These are phyloP conservation scores for Unio pictorum DNA, from an alignment of 2,888 invertebrate species.

Conservation along the genomic window DNA sequence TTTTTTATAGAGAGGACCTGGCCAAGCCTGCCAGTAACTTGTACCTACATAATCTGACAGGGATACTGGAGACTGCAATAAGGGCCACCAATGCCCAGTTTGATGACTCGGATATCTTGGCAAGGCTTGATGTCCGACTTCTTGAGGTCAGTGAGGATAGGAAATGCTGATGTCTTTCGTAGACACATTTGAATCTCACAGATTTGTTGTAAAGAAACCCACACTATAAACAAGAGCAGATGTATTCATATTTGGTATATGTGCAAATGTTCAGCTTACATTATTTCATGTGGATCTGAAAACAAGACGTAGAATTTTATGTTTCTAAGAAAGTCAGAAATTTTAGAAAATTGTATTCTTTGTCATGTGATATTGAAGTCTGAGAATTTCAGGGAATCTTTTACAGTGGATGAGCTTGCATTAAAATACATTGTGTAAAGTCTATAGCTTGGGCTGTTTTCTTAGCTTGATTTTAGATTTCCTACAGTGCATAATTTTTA, in stretches of 20 bases:
- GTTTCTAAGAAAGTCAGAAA: no score
- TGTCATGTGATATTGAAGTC: no score
- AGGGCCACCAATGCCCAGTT: conserved; percentile 94
- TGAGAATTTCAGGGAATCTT: no score
- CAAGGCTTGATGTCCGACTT: conserved; percentile 87
- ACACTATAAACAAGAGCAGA: background rate
- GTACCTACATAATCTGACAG: conserved; percentile 87
- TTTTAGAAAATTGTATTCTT: no score
- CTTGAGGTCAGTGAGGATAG: conserved; percentile 72
- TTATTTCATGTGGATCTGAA: no score
- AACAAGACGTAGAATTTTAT: no score
- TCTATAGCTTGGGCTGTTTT: no score
- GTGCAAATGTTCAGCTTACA: no score
- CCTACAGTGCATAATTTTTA: no score
- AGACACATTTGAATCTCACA: background rate
- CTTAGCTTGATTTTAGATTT: no score
- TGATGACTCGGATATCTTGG: conserved; percentile 91
- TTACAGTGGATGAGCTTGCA: no score
- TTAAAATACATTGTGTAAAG: no score
- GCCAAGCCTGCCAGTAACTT: conserved; percentile 88
- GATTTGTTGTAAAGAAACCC: background rate
- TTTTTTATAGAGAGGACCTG: conserved; percentile 82
- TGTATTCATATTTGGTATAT: background rate
- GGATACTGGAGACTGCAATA: conserved; percentile 73
- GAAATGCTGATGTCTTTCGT: background rate